phyloP scores from a whole-genome alignment of 2,797 vertebrate species.

The Hemitrygon akajei region DNA sequence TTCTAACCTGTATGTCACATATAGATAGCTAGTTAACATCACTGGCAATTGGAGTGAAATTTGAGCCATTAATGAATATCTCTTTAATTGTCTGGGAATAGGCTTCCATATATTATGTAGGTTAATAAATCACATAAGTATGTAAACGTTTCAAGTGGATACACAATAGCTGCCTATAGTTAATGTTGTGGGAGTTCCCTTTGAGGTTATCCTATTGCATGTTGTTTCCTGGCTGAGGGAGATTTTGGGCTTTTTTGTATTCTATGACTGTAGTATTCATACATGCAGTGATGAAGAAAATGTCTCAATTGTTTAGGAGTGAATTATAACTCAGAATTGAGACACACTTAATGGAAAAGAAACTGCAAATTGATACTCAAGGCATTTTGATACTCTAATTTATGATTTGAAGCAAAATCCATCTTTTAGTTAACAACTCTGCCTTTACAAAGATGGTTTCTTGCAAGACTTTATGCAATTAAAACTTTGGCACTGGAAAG shows the following conservation, averaged over 20 bases:
- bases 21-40: neutral
- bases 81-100: neutral
- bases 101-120: neutral
- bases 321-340: neutral
- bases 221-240: neutral
- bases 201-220: neutral
- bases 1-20: neutral
- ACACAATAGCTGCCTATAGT: neutral
- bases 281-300: too few species aligned
- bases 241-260: too few species aligned
- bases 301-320: neutral
- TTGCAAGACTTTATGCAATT: neutral
- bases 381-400: neutral
- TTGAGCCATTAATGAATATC: neutral
- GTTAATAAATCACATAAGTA: neutral
- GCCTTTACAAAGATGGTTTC: neutral
- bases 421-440: neutral
- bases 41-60: neutral
- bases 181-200: neutral
- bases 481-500: neutral
- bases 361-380: neutral
- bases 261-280: neutral
- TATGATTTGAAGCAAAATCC: neutral
- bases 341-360: neutral
- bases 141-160: neutral